These are phyloP conservation scores for Cathartes aura DNA, from an alignment of 2,113 vertebrate species.

Conservation along the genomic window DNA sequence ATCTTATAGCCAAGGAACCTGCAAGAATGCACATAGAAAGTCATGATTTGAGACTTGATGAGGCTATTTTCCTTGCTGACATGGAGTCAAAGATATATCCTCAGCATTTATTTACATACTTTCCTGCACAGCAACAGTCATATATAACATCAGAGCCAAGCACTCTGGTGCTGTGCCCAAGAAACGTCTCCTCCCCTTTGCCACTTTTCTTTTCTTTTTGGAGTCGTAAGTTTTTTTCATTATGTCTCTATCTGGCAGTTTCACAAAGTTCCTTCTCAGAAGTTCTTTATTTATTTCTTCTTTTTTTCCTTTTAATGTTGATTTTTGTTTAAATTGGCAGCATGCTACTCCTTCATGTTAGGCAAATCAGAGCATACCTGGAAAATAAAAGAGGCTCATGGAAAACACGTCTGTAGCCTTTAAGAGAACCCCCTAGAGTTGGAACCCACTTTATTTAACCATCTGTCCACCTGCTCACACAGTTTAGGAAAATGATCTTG, in stretches of 20 bases:
- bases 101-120: not conserved
- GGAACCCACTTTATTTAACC: not conserved
- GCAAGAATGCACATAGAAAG: not conserved
- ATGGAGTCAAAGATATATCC: not conserved
- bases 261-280: not conserved
- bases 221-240: not conserved
- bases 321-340: not conserved
- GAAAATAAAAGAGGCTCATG: not conserved
- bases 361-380: not conserved
- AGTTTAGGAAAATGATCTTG: not conserved
- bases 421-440: not conserved
- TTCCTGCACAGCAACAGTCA: not conserved
- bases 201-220: not conserved
- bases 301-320: not conserved
- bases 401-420: not conserved
- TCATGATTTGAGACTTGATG: not conserved
- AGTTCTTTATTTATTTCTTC: not conserved
- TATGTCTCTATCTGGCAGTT: not conserved
- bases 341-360: not conserved
- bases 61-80: not conserved
- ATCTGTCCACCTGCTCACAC: not conserved
- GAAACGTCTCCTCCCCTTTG: not conserved
- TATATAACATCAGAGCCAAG: not conserved
- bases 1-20: not conserved
- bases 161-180: not conserved